phyloP scores from a whole-genome alignment of 1,140 invertebrate genomes.

The Zaprionus nigranus region DNA sequence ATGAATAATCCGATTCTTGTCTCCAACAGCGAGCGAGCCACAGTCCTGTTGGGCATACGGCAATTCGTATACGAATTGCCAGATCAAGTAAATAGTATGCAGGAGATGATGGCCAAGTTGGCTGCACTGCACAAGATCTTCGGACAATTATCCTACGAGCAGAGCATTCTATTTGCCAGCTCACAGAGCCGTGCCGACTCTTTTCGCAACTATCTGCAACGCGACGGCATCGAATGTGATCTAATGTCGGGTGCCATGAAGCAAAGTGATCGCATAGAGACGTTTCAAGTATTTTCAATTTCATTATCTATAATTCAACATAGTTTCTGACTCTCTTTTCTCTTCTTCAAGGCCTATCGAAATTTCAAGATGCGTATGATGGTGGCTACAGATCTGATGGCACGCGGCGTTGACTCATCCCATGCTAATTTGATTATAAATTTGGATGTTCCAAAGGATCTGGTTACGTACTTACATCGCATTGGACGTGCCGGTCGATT shows the following conservation, averaged over 20 bases:
- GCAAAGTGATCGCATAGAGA: constrained; percentile 91
- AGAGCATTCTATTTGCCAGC: constrained; percentile 96
- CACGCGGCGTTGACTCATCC: constrained; percentile 95
- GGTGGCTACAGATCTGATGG: constrained; percentile 95
- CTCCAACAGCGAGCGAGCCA: constrained; percentile 87
- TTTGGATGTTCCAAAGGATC: constrained; percentile 93
- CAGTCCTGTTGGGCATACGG: constrained; percentile 90
- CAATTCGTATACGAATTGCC: constrained; percentile 89
- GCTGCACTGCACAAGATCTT: constrained; percentile 90
- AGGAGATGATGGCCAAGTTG: constrained; percentile 89
- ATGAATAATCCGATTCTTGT: constrained; percentile 93
- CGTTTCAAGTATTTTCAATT: constrained; percentile 89
- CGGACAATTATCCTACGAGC: constrained; percentile 90
- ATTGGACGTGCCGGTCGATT: constrained; percentile 97
- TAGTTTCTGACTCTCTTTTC: neutral
- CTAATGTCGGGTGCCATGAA: constrained; percentile 91
- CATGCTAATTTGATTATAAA: constrained; percentile 98
- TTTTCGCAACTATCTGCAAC: constrained; percentile 89
- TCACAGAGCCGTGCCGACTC: constrained; percentile 91
- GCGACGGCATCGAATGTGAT: constrained; percentile 87
- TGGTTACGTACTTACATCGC: constrained; percentile 96
- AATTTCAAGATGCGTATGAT: constrained; percentile 92
- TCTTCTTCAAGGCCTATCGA: constrained; percentile 90
- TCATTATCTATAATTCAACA: neutral
- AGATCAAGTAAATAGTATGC: constrained; percentile 87